Percentiles rank a stretch among this genome's conserved stretches.
phyloP scores from a whole-genome alignment of 2,888 invertebrate genomes.

The Blastobasis adustella region DNA sequence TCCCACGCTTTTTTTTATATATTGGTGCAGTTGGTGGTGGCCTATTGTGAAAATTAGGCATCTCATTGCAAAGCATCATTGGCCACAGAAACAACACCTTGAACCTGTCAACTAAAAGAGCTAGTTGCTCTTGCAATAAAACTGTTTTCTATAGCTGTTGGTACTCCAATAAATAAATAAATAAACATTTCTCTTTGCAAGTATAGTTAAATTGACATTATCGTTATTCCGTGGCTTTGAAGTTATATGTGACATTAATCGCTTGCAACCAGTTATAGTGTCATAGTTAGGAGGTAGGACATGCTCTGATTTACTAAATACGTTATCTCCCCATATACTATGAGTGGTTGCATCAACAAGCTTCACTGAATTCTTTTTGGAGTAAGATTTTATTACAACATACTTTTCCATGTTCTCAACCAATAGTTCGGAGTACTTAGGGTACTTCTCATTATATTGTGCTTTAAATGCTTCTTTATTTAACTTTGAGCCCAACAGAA shows the following conservation, averaged over 20 bases:
- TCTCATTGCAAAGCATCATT: slow-evolving; percentile 5
- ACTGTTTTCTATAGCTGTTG: too few relatives aligned
- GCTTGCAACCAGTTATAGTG: slow-evolving; percentile 47
- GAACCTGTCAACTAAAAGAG: slow-evolving; percentile 3
- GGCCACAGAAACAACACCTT: slow-evolving; percentile 7
- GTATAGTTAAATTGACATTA: neutral
- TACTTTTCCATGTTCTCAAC: neutral
- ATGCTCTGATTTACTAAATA: slow-evolving; percentile 22
- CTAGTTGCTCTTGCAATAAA: slow-evolving; percentile 2
- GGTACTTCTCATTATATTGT: too few relatives aligned
- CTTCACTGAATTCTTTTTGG: slow-evolving; percentile 27
- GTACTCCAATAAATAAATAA: too few relatives aligned
- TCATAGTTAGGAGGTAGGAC: slow-evolving; percentile 50
- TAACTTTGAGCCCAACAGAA: slow-evolving; percentile 40
- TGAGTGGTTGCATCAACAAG: slow-evolving; percentile 21
- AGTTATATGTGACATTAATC: slow-evolving; percentile 31
- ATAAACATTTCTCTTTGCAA: neutral
- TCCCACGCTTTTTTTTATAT: too few relatives aligned
- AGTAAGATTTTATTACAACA: slow-evolving; percentile 43
- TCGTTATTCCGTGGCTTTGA: neutral
- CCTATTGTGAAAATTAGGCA: neutral
- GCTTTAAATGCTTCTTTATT: too few relatives aligned
- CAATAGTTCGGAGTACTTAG: slow-evolving; percentile 15
- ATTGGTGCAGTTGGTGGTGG: too few relatives aligned
- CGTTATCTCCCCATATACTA: slow-evolving; percentile 43